Conservation (phyloP, 30 jellyfish, hydroid and myxozoan species). For the Aurelia sp. region DNA sequence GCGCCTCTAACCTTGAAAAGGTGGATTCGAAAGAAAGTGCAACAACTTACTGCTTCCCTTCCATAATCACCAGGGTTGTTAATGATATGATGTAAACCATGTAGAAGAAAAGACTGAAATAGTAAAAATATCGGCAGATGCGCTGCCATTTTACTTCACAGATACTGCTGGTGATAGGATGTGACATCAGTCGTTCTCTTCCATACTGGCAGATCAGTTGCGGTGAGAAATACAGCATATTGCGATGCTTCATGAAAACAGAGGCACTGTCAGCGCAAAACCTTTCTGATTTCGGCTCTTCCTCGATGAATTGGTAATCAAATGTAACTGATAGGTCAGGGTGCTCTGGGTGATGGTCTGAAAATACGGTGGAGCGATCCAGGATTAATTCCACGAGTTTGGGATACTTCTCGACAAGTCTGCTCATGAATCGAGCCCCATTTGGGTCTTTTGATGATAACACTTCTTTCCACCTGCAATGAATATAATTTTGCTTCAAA, state of each 20-base stretch:
- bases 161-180: slow-evolving; percentile 1
- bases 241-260: slow-evolving; percentile 22
- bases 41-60: slow-evolving; percentile 28
- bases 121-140: slow-evolving; percentile 36
- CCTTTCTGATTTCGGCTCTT: slow-evolving; percentile 15
- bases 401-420: slow-evolving; percentile 39
- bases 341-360: slow-evolving; percentile 59
- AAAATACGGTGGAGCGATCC: slow-evolving; percentile 41
- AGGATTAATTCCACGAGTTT: slow-evolving; percentile 27
- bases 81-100: slow-evolving; percentile 23
- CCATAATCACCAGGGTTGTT: slow-evolving; percentile 31
- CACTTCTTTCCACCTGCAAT: slow-evolving; percentile 43
- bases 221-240: slow-evolving; percentile 39
- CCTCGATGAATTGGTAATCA: slow-evolving; percentile 51
- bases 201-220: slow-evolving; percentile 15
- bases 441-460: slow-evolving; percentile 17
- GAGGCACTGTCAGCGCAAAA: slow-evolving; percentile 15
- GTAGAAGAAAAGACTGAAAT: slow-evolving; percentile 25
- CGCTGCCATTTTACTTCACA: slow-evolving; percentile 36
- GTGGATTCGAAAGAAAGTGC: too few species aligned
- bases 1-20: too few species aligned
- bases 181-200: slow-evolving; percentile 43
- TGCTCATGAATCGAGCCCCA: slow-evolving; percentile 28
- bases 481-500: too few species aligned
- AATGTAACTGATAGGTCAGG: slow-evolving; percentile 38